A percentile compares a stretch with the other conserved stretches of the same genome.
Conservation (phyloP, 2,797 vertebrate genomes). For the Pseudomugil tenellus region DNA sequence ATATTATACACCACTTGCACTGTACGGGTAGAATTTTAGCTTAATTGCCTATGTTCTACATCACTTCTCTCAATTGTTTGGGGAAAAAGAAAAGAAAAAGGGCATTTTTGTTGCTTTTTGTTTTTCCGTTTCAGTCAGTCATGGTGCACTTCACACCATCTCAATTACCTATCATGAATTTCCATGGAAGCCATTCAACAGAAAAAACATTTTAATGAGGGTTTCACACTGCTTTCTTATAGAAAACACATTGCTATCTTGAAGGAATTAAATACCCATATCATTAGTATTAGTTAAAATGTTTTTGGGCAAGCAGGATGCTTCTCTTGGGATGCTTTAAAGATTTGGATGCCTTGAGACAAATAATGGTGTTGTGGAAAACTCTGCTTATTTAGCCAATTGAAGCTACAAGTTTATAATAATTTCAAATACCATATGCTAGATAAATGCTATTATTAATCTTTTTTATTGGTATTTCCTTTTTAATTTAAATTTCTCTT, state of each 20-base stretch:
- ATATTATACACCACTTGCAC: conserved; percentile 2
- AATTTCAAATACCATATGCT: background rate
- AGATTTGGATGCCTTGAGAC: background rate
- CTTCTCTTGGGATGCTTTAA: conserved; percentile 4
- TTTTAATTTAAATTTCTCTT: background rate
- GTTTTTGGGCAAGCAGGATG: conserved; percentile 17
- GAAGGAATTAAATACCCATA: conserved; percentile 40
- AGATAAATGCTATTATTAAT: too few species aligned
- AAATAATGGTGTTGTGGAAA: background rate
- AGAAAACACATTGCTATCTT: conserved; percentile 20
- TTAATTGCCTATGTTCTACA: background rate
- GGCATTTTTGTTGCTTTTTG: too few species aligned
- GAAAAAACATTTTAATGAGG: conserved; percentile 48
- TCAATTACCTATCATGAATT: conserved; percentile 32
- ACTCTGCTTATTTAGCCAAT: background rate
- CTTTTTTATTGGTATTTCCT: background rate
- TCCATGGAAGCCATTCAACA: conserved; percentile 2
- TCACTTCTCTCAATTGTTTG: conserved; percentile 6
- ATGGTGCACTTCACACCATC: conserved; percentile 1
- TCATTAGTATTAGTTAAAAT: conserved; percentile 16
- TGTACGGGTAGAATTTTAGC: conserved; percentile 9
- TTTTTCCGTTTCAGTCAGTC: conserved; percentile 5
- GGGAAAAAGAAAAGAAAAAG: background rate
- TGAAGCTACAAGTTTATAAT: background rate
- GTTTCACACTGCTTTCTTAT: conserved; percentile 24